Base-by-base conservation (phyloP, 2,113 vertebrate species). In the Lampris megalopsis region DNA sequence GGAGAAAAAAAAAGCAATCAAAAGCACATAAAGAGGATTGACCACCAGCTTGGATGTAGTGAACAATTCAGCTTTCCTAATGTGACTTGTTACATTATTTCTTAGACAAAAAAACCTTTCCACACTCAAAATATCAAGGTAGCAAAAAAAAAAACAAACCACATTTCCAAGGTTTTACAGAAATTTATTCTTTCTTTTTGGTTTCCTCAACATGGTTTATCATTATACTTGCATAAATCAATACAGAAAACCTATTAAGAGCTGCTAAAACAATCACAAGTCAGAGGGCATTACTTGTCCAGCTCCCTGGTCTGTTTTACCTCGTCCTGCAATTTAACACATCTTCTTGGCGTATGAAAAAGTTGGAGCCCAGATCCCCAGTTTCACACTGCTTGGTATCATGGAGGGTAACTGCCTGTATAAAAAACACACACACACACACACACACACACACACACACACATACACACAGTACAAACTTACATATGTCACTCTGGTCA, bases 311-410 rank as follows among this genome's bases (percentile, higher is more conserved):
- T 13, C 35, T n/a, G 10, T 2, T 40, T 77, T 77, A 99, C 98
- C 97, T 98, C 89, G 90, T 97, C 88, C 82, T 97, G 79, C 93
- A 91, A 90, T 87, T 96, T 71, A 90, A 72, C 79, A 98, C 91
- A 84, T 99, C 98, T 60, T 98, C 95, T 92, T 97, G 96, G 67
- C 86, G 94, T 78, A 99, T 94, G 88, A 99, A 99, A 90, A 99
- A 99, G 91, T 98, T 98, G 72, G 93, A 95, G 52, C 98, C 98
- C 50, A 98, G 93, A 91, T 99, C 96, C 95, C 95, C 94, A 6
- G 93, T 92, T 1, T 94, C 94, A 90, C 97, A 98, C 48, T 85
- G 88, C 75, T 95, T 95, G 73, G 93, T 94, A 89, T 99, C 98
- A 86, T 99, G 98, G 84, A 99, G 94, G 1, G 97, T 99, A 87